Conservation (phyloP, 2,888 invertebrate species). For the Clusia tigrina region DNA sequence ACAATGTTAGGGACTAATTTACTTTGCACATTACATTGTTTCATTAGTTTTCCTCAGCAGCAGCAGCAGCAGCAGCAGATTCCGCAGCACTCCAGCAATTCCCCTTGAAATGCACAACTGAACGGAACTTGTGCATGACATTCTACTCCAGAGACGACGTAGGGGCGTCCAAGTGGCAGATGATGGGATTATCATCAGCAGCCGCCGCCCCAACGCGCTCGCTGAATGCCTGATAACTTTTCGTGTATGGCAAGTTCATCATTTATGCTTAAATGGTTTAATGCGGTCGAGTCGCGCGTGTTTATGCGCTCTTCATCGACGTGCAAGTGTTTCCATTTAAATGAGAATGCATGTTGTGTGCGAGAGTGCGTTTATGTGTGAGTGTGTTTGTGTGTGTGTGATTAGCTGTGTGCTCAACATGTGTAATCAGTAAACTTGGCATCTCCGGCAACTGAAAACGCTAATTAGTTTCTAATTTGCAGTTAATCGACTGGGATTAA, state of each 20-base stretch:
- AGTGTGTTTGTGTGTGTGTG: background rate
- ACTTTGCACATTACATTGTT: background rate
- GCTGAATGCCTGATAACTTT: background rate
- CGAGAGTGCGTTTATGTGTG: background rate
- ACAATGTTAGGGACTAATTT: background rate
- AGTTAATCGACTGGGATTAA: slow-evolving; percentile 32
- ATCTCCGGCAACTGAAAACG: background rate
- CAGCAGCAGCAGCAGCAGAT: slow-evolving; percentile 7
- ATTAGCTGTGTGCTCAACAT: background rate
- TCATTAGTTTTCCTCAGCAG: background rate
- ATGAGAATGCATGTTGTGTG: background rate
- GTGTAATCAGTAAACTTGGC: background rate
- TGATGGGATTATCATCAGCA: no score
- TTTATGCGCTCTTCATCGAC: background rate
- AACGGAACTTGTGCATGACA: no score
- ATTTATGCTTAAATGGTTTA: slow-evolving; percentile 21
- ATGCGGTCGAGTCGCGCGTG: slow-evolving; percentile 8
- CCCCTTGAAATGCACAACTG: background rate
- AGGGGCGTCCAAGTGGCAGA: background rate
- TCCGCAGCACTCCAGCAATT: background rate
- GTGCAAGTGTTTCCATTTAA: background rate
- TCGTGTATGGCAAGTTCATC: slow-evolving; percentile 15
- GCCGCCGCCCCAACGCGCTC: background rate
- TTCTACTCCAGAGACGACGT: no score
- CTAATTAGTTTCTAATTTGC: slow-evolving; percentile 32